phyloP scores from a whole-genome alignment of 1,140 invertebrate genomes.

The Marisa cornuarietis region DNA sequence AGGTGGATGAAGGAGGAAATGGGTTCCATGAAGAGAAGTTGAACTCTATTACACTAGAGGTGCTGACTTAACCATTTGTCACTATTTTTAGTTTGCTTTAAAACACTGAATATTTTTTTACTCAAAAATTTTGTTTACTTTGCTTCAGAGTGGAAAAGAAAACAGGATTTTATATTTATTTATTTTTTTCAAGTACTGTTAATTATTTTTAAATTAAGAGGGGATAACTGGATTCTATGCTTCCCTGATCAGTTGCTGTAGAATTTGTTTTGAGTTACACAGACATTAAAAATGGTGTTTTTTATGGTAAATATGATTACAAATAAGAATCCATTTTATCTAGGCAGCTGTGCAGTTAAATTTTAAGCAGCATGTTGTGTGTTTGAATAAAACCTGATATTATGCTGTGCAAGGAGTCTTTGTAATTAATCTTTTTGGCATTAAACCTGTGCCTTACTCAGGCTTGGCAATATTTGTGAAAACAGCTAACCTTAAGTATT shows the following conservation, averaged over 20 bases:
- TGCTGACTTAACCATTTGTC: constrained; percentile 27
- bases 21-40: constrained; percentile 81
- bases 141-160: not conserved
- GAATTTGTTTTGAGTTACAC: not conserved
- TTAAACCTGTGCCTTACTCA: no score
- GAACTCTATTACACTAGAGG: constrained; percentile 87
- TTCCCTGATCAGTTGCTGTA: no score
- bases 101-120: not conserved
- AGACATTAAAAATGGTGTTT: not conserved
- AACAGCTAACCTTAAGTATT: no score
- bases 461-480: no score
- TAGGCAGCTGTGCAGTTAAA: no score
- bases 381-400: no score
- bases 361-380: no score
- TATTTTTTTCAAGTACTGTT: not conserved
- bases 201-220: not conserved
- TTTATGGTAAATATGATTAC: not conserved
- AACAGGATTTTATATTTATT: not conserved
- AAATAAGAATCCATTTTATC: no score
- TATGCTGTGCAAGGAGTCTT: no score
- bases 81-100: not conserved
- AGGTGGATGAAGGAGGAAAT: constrained; percentile 67
- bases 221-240: no score
- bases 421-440: no score
- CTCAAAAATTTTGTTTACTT: no score